phyloP scores from a whole-genome alignment of 2,113 vertebrate genomes.

The Aleadryas rufinucha region DNA sequence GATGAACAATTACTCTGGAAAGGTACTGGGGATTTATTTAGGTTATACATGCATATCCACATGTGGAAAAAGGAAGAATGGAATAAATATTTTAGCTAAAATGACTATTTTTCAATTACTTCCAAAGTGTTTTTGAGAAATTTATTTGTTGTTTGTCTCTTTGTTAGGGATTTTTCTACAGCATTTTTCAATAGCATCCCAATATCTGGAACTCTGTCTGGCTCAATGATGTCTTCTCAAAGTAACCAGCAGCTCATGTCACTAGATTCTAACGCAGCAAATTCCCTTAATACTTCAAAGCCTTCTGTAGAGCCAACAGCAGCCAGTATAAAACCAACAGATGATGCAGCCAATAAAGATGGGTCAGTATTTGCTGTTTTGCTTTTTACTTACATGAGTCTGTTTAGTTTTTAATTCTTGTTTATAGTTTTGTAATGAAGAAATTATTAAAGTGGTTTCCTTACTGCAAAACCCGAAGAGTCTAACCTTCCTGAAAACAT shows the following conservation, averaged over 20 bases:
- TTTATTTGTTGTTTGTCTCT: not conserved
- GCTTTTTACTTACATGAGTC: not conserved
- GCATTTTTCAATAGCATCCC: slow-evolving; percentile 97
- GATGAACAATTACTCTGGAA: not conserved
- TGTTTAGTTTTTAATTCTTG: not conserved
- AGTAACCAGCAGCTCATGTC: slow-evolving; percentile 86
- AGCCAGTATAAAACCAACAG: slow-evolving; percentile 76
- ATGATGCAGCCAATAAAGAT: slow-evolving; percentile 83
- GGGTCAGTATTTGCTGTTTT: slow-evolving; percentile 70
- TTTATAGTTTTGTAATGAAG: not conserved
- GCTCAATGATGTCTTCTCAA: slow-evolving; percentile 89
- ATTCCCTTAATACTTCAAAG: slow-evolving; percentile 79
- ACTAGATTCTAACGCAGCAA: slow-evolving; percentile 83
- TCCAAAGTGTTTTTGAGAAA: not conserved
- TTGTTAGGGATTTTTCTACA: slow-evolving; percentile 92
- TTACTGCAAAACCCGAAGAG: not conserved
- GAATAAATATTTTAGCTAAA: not conserved
- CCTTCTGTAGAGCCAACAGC: slow-evolving; percentile 79
- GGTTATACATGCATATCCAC: not conserved
- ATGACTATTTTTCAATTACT: not conserved
- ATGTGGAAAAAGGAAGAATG: not conserved
- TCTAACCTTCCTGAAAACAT: not conserved
- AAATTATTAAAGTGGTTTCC: not conserved
- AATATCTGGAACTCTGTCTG: slow-evolving; percentile 85
- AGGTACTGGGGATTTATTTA: not conserved